Percentiles rank a stretch among this genome's conserved stretches.
Conservation (phyloP, 2,113 vertebrate species). For the Henicopernis longicauda region DNA sequence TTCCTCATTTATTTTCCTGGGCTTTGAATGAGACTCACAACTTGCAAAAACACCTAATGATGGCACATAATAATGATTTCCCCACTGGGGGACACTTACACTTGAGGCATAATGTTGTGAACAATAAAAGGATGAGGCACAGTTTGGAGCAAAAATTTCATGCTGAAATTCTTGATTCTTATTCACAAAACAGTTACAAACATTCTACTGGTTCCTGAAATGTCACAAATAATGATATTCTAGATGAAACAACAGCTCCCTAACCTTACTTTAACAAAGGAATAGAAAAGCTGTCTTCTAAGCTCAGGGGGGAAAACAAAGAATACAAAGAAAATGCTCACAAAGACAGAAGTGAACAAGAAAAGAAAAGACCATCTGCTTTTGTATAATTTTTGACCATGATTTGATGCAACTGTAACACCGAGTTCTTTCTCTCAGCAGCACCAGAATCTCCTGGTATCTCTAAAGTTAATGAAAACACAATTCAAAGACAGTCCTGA, state of each 20-base stretch:
- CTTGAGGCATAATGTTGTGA: not conserved
- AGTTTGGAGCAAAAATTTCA: not conserved
- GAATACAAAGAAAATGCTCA: not conserved
- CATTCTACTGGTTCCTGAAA: not conserved
- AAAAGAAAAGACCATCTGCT: not conserved
- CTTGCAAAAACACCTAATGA: not conserved
- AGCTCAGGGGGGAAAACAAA: not conserved
- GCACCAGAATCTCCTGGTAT: not conserved
- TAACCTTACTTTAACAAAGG: not conserved
- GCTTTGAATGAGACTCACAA: not conserved
- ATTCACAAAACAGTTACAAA: not conserved
- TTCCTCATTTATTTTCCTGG: not conserved
- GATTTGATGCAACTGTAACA: not conserved
- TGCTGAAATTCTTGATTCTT: not conserved
- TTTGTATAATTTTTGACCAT: not conserved
- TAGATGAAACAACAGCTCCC: not conserved
- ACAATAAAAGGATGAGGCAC: not conserved
- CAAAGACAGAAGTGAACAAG: not conserved
- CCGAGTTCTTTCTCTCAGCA: not conserved
- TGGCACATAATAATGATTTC: not conserved
- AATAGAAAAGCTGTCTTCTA: not conserved
- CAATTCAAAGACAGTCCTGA: conserved; percentile 4
- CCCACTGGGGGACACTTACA: not conserved
- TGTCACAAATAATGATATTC: not conserved
- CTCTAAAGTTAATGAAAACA: conserved; percentile 30